Percentiles rank a stretch among this genome's conserved stretches.
phyloP scores from a whole-genome alignment of 35 echinoderm and acorn worm species.

The Ptychodera flava region DNA sequence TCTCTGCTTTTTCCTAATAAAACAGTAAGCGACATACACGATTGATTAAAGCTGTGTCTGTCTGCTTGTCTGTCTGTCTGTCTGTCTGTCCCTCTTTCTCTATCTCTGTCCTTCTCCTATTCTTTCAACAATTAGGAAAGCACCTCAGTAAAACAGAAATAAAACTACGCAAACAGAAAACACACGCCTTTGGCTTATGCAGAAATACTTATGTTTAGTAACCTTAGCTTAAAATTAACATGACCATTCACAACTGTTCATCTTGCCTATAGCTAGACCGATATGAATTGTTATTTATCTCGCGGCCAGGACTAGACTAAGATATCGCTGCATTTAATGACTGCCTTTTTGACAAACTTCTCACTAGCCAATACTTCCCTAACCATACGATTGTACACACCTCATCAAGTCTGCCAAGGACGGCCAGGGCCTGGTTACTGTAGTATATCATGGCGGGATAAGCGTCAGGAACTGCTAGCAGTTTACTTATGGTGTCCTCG shows the following conservation, averaged over 20 bases:
- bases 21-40: too few species aligned
- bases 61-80: too few species aligned
- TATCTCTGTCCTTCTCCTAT: too few species aligned
- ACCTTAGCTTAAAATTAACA: not conserved
- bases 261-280: not conserved
- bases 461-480: not conserved
- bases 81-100: too few species aligned
- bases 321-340: too few species aligned
- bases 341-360: not conserved
- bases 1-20: not conserved
- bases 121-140: too few species aligned
- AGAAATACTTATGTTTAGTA: not conserved
- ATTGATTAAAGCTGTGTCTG: too few species aligned
- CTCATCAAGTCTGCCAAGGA: not conserved
- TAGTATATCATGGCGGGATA: not conserved
- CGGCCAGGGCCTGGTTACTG: not conserved
- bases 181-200: too few species aligned
- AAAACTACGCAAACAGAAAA: not conserved
- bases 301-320: not conserved
- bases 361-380: not conserved
- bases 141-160: too few species aligned
- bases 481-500: not conserved
- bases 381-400: not conserved
- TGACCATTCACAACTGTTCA: not conserved
- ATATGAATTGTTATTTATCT: not conserved